Evolutionary conservation across 2,888 invertebrate genomes (phyloP).

Genomic region (Drosophila demipolita): DNA sequence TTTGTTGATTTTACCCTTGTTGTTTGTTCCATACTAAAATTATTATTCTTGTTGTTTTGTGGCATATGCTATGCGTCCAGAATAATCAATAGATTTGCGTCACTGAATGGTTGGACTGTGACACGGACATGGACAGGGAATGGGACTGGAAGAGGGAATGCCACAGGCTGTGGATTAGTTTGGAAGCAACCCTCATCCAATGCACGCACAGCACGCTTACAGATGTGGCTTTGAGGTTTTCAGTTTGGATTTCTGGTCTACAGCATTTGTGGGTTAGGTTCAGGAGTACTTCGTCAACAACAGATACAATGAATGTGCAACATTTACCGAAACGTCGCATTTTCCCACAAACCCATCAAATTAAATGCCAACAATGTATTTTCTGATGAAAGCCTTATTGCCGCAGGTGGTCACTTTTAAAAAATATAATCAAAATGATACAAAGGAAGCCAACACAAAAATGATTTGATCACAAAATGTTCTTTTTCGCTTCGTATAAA

Average conservation of each 20-base stretch:
- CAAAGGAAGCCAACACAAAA: not conserved
- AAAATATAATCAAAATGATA: not conserved
- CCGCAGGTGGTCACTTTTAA: not conserved
- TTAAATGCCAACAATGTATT: not conserved
- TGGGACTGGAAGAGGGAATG: not conserved
- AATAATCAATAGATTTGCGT: slow-evolving; percentile 77
- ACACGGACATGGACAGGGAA: not conserved
- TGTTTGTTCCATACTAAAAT: slow-evolving; percentile 23
- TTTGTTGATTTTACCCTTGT: slow-evolving; percentile 22
- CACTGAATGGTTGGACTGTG: slow-evolving; percentile 51
- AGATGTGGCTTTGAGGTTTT: slow-evolving; percentile 22
- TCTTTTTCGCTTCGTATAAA: not conserved
- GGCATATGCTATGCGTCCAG: slow-evolving; percentile 57
- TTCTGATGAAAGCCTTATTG: not conserved
- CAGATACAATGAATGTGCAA: slow-evolving; percentile 19
- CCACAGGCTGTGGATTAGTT: not conserved
- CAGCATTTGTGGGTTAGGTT: slow-evolving; percentile 20
- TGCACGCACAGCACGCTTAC: not conserved
- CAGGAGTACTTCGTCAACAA: slow-evolving; percentile 40
- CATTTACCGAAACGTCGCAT: slow-evolving; percentile 5
- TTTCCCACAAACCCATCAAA: not conserved
- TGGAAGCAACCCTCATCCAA: not conserved
- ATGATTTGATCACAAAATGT: not conserved
- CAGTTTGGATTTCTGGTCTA: slow-evolving; percentile 11
- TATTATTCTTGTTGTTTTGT: slow-evolving; percentile 35